phyloP scores from a whole-genome alignment of 2,113 vertebrate species.

The Rhabdomys dilectus region DNA sequence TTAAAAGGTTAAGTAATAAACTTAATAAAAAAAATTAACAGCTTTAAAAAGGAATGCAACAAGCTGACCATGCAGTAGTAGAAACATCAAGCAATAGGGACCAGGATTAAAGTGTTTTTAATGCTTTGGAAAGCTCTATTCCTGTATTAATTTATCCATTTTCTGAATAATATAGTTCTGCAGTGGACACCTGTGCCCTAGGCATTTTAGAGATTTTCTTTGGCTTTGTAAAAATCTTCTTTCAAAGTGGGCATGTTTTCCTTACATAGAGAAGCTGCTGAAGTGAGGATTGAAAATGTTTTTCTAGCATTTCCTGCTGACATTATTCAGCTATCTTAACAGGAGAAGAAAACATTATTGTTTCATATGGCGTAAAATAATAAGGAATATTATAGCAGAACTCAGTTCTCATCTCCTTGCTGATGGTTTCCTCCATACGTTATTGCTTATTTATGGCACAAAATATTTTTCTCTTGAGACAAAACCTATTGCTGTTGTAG shows the following conservation, averaged over 20 bases:
- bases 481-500: conserved; percentile 58
- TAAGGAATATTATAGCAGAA: conserved; percentile 61
- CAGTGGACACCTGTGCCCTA: background rate
- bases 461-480: conserved; percentile 61
- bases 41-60: background rate
- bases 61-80: background rate
- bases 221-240: conserved; percentile 33
- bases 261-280: conserved; percentile 34
- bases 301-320: conserved; percentile 57
- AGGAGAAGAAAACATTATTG: conserved; percentile 65
- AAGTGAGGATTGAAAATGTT: conserved; percentile 67
- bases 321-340: conserved; percentile 65
- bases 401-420: conserved; percentile 46
- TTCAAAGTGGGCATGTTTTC: background rate
- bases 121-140: background rate
- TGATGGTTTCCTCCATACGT: conserved; percentile 55
- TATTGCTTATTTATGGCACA: conserved; percentile 70
- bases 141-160: background rate
- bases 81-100: background rate
- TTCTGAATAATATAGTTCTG: background rate
- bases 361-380: conserved; percentile 64
- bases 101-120: background rate
- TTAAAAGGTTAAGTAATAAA: background rate
- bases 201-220: background rate
- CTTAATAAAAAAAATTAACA: background rate